Base-by-base conservation (phyloP, 2,797 vertebrate genomes). In the Schizopygopsis pylzovi region DNA sequence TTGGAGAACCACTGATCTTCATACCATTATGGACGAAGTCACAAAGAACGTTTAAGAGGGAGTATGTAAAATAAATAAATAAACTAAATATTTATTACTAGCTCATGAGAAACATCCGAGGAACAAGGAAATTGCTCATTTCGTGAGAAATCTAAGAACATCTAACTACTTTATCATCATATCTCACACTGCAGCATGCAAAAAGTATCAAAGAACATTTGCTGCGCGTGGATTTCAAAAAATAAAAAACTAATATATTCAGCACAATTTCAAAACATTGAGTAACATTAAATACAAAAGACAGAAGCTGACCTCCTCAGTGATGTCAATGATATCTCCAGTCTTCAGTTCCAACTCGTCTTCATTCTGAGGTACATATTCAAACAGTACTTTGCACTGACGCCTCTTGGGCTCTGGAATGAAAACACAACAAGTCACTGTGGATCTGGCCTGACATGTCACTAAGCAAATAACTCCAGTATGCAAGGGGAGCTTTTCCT, bases 331-430 rank as follows among this genome's bases (percentile, higher is more conserved):
- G 75, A 97, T 81, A 61, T 98, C 97, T 79, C 98, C 98, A 1
- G 93, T 41, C 88, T 97, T 98, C 82, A 99, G 95, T 37, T 97
- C 97, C 91, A 99, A 92, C 88, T 99, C 98, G 54, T 99, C 98
- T 78, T 98, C 97, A 1, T 99, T 99, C 93, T 96, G 96, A 0
- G 98, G 97, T 85, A 94, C 28, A 79, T 99, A 99, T 0, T 98
- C 97, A 22, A 96, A 99, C 76, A 97, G 87, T 61, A 90, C 97
- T 91, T 95, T 98, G 93, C 97, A 99, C 88, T 96, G 97, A 0
- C 96, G 93, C 88, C 95, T 98, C 93, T 96, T 99, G 0, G 93
- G 91, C 92, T 93, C 98, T 99, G 93, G 33, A 81, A 87, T n/a
- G 83, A 91, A 67, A 25, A 75, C 28, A 76, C 75, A 79, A 72